Conservation (phyloP, 2,113 vertebrate species). For the Callaeas wilsoni region DNA sequence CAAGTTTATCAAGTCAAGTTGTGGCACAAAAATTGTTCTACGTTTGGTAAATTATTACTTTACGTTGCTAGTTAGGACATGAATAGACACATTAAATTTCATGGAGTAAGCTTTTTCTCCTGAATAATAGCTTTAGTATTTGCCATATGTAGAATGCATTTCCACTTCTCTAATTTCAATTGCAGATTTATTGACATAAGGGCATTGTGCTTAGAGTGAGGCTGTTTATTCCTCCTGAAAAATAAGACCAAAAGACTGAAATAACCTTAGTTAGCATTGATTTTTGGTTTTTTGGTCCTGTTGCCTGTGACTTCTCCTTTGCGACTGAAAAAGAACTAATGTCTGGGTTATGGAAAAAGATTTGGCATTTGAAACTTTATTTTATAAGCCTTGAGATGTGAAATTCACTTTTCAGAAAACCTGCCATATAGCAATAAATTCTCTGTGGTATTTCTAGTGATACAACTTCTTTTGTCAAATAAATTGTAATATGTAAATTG, state of each 20-base stretch:
- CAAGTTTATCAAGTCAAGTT: neutral
- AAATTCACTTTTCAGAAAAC: neutral
- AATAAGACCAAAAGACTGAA: neutral
- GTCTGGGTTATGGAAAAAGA: neutral
- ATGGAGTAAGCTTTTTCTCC: neutral
- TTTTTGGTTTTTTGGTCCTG: neutral
- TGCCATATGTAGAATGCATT: slow-evolving; percentile 22
- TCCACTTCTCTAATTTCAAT: slow-evolving; percentile 12
- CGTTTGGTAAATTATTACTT: neutral
- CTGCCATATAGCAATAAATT: neutral
- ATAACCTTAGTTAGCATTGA: neutral
- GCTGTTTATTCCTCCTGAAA: neutral
- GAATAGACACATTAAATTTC: neutral
- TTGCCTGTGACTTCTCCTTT: neutral
- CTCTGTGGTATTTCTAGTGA: neutral
- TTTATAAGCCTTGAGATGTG: neutral
- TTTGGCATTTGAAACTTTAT: neutral
- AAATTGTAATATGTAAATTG: neutral
- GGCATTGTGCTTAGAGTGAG: neutral
- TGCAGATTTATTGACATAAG: slow-evolving; percentile 11
- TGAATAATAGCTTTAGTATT: neutral
- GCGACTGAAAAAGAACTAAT: neutral
- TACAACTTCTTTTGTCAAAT: neutral
- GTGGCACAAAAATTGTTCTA: neutral
- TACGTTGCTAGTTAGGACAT: neutral